Conservation (phyloP, 2,797 vertebrate genomes). For the Sebastes oblongus region DNA sequence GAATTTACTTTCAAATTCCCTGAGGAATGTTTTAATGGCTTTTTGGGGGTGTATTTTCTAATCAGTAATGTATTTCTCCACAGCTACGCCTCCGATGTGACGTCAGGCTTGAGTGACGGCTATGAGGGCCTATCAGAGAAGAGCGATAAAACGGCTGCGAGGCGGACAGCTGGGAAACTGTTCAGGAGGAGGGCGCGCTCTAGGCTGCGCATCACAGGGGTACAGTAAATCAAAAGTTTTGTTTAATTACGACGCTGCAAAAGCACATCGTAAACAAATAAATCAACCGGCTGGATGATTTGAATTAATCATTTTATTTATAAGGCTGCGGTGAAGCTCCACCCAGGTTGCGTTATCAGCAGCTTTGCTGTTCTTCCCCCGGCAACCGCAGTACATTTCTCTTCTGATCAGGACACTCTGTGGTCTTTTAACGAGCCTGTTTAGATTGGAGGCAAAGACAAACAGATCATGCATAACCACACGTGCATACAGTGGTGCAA, state of each 20-base stretch:
- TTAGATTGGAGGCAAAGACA: constrained; percentile 35
- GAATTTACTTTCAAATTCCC: constrained; percentile 4
- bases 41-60: background rate
- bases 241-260: background rate
- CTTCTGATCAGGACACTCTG: constrained; percentile 38
- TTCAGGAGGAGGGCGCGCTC: constrained; percentile 90
- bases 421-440: constrained; percentile 27
- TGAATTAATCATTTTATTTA: constrained; percentile 35
- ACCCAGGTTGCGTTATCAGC: constrained; percentile 32
- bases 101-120: constrained; percentile 90
- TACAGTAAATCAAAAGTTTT: constrained; percentile 62
- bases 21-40: background rate
- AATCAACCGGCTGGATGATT: constrained; percentile 18
- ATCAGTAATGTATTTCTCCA: background rate
- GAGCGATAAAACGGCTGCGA: constrained; percentile 73
- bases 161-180: constrained; percentile 82
- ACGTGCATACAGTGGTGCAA: background rate
- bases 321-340: constrained; percentile 15
- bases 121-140: constrained; percentile 87
- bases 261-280: constrained; percentile 38
- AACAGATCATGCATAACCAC: constrained; percentile 33
- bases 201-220: constrained; percentile 92
- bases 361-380: background rate
- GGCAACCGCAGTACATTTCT: constrained; percentile 23
- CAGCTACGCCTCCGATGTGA: constrained; percentile 93